phyloP scores from a whole-genome alignment of 2,888 invertebrate species.

The Clitarchus hookeri region DNA sequence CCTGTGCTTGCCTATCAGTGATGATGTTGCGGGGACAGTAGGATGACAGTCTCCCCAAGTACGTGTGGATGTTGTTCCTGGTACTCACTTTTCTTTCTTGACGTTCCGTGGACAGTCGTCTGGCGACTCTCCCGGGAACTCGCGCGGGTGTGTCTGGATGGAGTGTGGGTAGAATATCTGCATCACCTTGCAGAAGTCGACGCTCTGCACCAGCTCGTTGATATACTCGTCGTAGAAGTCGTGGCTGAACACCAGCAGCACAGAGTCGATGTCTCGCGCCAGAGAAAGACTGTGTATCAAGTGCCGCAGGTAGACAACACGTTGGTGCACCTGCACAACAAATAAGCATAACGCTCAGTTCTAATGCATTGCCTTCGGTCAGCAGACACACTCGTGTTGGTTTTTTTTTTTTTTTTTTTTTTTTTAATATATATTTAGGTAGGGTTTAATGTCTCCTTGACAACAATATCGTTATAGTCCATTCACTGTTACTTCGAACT shows the following conservation, averaged over 20 bases:
- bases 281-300: slow-evolving; percentile 91
- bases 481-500: too few relatives aligned
- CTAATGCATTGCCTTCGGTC: too few relatives aligned
- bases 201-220: slow-evolving; percentile 85
- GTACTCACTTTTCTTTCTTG: slow-evolving; percentile 76
- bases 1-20: too few relatives aligned
- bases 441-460: too few relatives aligned
- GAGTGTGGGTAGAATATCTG: slow-evolving; percentile 98
- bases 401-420: too few relatives aligned
- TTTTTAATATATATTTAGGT: too few relatives aligned
- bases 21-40: too few relatives aligned
- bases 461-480: too few relatives aligned
- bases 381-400: too few relatives aligned
- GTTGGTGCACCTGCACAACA: slow-evolving; percentile 81
- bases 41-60: too few relatives aligned
- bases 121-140: slow-evolving; percentile 93
- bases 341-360: neutral
- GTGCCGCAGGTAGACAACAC: slow-evolving; percentile 91
- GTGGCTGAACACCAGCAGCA: slow-evolving; percentile 92
- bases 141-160: slow-evolving; percentile 90
- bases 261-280: slow-evolving; percentile 85
- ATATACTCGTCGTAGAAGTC: slow-evolving; percentile 93
- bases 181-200: slow-evolving; percentile 95
- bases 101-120: slow-evolving; percentile 91
- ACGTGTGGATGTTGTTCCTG: too few relatives aligned